A percentile compares a stretch with the other conserved stretches of the same genome.
These are phyloP conservation scores for Gopherus flavomarginatus DNA, from an alignment of 2,113 vertebrate genomes.

Conservation along the genomic window DNA sequence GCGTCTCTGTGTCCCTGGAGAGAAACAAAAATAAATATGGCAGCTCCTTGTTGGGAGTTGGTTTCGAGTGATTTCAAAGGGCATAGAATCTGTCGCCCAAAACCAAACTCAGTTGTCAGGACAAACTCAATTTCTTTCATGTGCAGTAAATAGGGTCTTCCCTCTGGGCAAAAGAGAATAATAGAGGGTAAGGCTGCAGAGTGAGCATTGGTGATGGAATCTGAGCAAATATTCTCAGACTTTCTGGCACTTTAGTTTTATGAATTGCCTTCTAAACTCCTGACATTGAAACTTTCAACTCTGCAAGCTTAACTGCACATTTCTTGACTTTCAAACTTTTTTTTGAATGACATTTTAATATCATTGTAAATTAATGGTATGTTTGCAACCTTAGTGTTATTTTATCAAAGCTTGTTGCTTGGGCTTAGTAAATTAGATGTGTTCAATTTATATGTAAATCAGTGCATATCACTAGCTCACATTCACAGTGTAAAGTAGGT, in stretches of 20 bases:
- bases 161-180: not conserved
- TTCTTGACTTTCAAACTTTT: constrained; percentile 3
- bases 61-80: not conserved
- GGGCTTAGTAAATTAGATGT: constrained; percentile 34
- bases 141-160: not conserved
- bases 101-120: not conserved
- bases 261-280: not conserved
- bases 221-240: not conserved
- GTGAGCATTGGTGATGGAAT: not conserved
- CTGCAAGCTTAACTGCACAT: constrained; percentile 3
- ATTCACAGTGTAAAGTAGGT: constrained; percentile 21
- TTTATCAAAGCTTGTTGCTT: constrained; percentile 43
- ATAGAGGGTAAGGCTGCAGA: not conserved
- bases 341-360: not conserved
- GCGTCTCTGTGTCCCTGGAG: not conserved
- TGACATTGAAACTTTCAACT: not conserved
- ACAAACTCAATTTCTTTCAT: not conserved
- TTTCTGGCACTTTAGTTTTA: not conserved
- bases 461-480: not conserved
- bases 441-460: constrained; percentile 70
- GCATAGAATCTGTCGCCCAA: not conserved
- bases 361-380: constrained; percentile 53
- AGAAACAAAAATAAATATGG: not conserved
- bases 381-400: constrained; percentile 41
- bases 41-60: not conserved